Evolutionary conservation across 1,140 invertebrate genomes (phyloP).

Genomic region (Lineus longissimus): DNA sequence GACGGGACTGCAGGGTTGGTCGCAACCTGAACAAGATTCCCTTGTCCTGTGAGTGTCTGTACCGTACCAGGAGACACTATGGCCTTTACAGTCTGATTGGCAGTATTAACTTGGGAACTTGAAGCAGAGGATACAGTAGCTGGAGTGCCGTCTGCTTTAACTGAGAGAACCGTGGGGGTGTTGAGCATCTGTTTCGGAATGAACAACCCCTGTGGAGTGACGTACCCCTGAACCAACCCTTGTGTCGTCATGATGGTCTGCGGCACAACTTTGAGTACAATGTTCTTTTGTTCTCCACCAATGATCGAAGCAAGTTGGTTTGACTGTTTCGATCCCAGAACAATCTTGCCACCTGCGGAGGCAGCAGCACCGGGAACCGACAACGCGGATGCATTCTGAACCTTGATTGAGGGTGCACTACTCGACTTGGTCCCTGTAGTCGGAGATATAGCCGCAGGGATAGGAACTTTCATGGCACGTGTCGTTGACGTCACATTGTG

Average conservation of each 20-base stretch:
- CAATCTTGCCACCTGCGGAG: background rate
- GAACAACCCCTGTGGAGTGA: conserved; percentile 25
- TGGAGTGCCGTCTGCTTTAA: background rate
- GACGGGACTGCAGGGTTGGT: background rate
- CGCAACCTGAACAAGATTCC: background rate
- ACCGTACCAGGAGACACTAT: background rate
- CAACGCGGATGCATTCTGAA: background rate
- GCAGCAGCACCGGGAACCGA: background rate
- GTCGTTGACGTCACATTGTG: conserved; percentile 32
- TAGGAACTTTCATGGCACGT: conserved; percentile 33
- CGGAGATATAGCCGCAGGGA: conserved; percentile 20
- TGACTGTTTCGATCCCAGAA: background rate
- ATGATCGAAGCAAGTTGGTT: background rate
- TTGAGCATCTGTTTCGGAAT: conserved; percentile 17
- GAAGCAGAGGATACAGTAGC: background rate
- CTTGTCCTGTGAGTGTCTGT: background rate
- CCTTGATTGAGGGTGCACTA: background rate
- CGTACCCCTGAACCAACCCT: conserved; percentile 24
- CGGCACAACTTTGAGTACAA: conserved; percentile 25
- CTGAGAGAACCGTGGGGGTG: background rate
- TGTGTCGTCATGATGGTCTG: conserved; percentile 8
- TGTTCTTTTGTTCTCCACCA: conserved; percentile 12
- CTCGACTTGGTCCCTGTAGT: background rate
- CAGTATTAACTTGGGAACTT: background rate
- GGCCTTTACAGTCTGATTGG: background rate